These are phyloP conservation scores for Ispidina picta DNA, from an alignment of 2,797 vertebrate species.

Conservation along the genomic window DNA sequence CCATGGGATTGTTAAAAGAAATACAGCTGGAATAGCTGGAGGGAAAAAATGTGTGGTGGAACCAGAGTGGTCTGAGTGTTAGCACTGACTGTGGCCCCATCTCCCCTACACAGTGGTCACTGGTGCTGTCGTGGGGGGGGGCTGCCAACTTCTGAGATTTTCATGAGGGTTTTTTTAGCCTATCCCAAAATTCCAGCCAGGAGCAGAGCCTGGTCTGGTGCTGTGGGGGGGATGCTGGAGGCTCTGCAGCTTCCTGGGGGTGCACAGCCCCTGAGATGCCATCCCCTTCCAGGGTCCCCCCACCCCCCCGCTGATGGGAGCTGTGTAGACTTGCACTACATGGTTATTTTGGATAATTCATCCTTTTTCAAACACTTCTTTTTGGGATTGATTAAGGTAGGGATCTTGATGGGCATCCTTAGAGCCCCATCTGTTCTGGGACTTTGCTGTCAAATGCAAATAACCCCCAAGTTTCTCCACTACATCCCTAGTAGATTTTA, in stretches of 20 bases:
- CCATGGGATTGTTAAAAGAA: background rate
- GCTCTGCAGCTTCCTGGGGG: background rate
- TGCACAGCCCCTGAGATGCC: background rate
- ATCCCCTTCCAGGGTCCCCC: background rate
- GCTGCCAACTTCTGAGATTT: background rate
- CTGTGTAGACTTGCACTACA: background rate
- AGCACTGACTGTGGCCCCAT: rapidly evolving
- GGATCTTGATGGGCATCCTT: background rate
- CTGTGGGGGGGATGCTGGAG: background rate
- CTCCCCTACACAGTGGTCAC: background rate
- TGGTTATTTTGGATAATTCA: background rate
- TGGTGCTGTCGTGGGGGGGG: rapidly evolving
- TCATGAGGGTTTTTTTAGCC: background rate
- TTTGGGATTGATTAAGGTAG: background rate
- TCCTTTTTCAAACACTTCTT: background rate
- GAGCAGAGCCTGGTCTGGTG: background rate
- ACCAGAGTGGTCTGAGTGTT: background rate
- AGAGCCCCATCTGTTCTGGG: background rate
- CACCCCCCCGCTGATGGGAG: background rate
- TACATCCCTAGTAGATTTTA: background rate
- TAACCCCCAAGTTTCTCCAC: background rate
- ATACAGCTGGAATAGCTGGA: background rate
- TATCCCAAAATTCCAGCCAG: background rate
- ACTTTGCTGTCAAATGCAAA: background rate
- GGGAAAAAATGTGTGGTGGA: rapidly evolving